Conservation (phyloP, 2,113 vertebrate species). For the Catharus fuscescens region DNA sequence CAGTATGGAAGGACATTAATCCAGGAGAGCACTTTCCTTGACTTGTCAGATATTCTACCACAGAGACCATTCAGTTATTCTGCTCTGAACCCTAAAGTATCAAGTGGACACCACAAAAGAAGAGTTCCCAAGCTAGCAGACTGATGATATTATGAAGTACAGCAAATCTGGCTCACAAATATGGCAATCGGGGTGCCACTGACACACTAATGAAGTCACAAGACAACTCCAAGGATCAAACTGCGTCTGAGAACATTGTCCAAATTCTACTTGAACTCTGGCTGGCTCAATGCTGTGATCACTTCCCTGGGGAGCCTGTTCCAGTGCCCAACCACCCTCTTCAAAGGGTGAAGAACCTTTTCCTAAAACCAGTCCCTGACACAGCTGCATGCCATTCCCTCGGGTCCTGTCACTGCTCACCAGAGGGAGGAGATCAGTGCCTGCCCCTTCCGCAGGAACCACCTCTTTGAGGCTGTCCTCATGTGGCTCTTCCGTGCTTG, state of each 20-base stretch:
- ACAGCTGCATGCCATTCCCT: background rate
- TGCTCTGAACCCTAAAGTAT: background rate
- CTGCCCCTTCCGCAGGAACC: background rate
- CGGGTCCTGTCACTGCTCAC: background rate
- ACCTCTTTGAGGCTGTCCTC: background rate
- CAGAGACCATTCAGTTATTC: background rate
- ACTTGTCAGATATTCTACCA: background rate
- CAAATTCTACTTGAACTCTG: background rate
- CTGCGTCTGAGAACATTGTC: background rate
- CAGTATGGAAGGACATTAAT: background rate
- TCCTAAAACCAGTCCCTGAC: background rate
- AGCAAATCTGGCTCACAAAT: background rate
- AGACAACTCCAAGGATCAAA: background rate
- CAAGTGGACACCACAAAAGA: accelerated
- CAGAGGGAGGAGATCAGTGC: background rate
- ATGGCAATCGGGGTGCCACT: background rate
- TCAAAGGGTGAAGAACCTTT: background rate
- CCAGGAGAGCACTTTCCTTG: background rate
- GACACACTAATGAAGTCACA: background rate
- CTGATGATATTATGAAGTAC: accelerated
- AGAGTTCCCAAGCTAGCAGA: background rate
- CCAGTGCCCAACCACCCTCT: background rate
- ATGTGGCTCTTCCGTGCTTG: accelerated
- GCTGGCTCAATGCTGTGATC: background rate
- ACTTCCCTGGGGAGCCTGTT: background rate